Evolutionary conservation across 1,140 invertebrate genomes (phyloP).

Genomic region (Bombus superbus): DNA sequence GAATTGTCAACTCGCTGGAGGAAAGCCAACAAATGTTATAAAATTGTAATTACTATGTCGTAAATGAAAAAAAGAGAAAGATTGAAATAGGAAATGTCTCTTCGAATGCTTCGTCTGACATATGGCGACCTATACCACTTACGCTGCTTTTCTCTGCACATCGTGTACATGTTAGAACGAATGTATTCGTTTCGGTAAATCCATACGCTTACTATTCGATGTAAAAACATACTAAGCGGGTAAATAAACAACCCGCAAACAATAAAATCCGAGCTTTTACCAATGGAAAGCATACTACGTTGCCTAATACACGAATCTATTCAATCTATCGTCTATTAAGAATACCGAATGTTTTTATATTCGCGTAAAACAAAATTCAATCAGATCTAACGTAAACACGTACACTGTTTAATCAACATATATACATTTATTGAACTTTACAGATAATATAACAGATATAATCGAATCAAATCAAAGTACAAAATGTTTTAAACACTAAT

Average conservation of each 20-base stretch:
- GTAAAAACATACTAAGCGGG: neutral
- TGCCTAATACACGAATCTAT: too few relatives aligned
- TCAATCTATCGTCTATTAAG: too few relatives aligned
- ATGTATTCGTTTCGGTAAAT: too few relatives aligned
- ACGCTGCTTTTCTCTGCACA: neutral
- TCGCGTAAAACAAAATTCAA: too few relatives aligned
- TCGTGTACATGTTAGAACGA: too few relatives aligned
- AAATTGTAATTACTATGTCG: neutral
- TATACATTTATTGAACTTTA: too few relatives aligned
- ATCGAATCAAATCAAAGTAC: too few relatives aligned
- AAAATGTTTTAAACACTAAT: too few relatives aligned
- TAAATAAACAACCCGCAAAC: neutral
- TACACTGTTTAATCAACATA: too few relatives aligned
- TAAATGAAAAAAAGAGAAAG: neutral
- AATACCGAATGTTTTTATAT: too few relatives aligned
- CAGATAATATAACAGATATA: too few relatives aligned
- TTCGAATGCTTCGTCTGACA: neutral
- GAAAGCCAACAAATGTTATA: neutral
- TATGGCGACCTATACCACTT: neutral
- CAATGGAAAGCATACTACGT: neutral
- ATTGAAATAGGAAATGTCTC: neutral
- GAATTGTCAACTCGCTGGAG: neutral
- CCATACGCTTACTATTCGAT: neutral
- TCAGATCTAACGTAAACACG: too few relatives aligned
- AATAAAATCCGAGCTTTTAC: neutral